Percentiles rank a stretch among this genome's conserved stretches.
These are phyloP conservation scores for Pseudomyrmex cubaensis DNA, from an alignment of 1,140 invertebrate genomes.

Conservation along the genomic window DNA sequence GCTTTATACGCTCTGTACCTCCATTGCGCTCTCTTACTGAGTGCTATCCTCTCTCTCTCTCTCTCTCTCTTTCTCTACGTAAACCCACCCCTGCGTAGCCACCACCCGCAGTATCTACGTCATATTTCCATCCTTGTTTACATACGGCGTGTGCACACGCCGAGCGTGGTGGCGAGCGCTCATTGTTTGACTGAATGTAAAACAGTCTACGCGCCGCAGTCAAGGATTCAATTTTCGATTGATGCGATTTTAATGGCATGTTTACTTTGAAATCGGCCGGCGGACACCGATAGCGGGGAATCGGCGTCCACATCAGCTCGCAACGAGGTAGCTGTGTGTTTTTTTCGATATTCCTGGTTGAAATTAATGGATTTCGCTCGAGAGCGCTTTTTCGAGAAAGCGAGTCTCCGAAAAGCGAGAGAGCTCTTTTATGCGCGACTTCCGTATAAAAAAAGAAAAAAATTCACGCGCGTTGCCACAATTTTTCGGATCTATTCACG, in stretches of 20 bases:
- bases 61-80: conserved; percentile 7
- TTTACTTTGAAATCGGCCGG: conserved; percentile 67
- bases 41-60: background rate
- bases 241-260: conserved; percentile 75
- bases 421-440: conserved; percentile 44
- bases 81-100: background rate
- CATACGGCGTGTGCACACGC: conserved; percentile 56
- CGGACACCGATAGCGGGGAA: conserved; percentile 6
- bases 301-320: conserved; percentile 6
- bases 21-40: conserved; percentile 47
- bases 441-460: conserved; percentile 13
- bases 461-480: background rate
- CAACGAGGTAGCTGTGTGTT: conserved; percentile 6
- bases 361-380: conserved; percentile 55
- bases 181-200: conserved; percentile 67
- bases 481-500: background rate
- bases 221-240: conserved; percentile 72
- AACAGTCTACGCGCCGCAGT: conserved; percentile 54
- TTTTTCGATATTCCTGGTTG: conserved; percentile 39
- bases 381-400: conserved; percentile 33
- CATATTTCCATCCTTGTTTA: conserved; percentile 72
- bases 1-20: conserved; percentile 41
- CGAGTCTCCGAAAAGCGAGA: conserved; percentile 7
- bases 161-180: conserved; percentile 35
- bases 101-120: conserved; percentile 59